Conservation (phyloP, 2,888 invertebrate genomes). For the Melinaea marsaeus region DNA sequence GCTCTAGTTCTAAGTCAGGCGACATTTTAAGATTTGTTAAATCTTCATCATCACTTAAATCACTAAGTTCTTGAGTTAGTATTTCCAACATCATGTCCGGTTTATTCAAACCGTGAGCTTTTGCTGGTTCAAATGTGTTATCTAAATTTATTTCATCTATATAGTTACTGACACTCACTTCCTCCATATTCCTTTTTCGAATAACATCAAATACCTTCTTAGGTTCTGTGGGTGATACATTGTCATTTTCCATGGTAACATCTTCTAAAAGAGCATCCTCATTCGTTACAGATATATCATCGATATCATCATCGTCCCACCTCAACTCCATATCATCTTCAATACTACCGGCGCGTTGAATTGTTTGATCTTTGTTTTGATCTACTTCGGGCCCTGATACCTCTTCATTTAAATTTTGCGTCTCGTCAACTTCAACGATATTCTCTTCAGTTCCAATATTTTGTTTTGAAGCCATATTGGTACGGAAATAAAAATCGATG, state of each 20-base stretch:
- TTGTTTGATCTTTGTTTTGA: background rate
- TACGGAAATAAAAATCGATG: background rate
- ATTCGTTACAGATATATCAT: slow-evolving; percentile 22
- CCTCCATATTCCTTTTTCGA: slow-evolving; percentile 10
- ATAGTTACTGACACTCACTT: slow-evolving; percentile 11
- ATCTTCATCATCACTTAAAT: slow-evolving; percentile 39
- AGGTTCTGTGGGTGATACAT: background rate
- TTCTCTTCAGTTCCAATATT: background rate
- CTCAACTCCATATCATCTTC: slow-evolving; percentile 49
- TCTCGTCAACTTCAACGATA: background rate
- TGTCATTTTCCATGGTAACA: slow-evolving; percentile 14
- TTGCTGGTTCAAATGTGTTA: slow-evolving; percentile 12
- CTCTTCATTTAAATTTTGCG: too few relatives aligned
- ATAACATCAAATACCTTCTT: background rate
- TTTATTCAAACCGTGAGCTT: slow-evolving; percentile 48
- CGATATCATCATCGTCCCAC: slow-evolving; percentile 53
- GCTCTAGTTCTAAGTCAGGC: slow-evolving; percentile 28
- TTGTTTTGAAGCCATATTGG: slow-evolving; percentile 1
- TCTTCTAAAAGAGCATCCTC: slow-evolving; percentile 30
- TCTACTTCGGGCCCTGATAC: too few relatives aligned
- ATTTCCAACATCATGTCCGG: slow-evolving; percentile 66
- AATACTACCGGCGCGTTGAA: background rate
- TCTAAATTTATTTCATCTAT: slow-evolving; percentile 12
- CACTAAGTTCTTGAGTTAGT: slow-evolving; percentile 55
- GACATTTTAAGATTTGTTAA: slow-evolving; percentile 33